Base-by-base conservation (phyloP, 1,140 invertebrate species). In the Hydropsyche tenuis region DNA sequence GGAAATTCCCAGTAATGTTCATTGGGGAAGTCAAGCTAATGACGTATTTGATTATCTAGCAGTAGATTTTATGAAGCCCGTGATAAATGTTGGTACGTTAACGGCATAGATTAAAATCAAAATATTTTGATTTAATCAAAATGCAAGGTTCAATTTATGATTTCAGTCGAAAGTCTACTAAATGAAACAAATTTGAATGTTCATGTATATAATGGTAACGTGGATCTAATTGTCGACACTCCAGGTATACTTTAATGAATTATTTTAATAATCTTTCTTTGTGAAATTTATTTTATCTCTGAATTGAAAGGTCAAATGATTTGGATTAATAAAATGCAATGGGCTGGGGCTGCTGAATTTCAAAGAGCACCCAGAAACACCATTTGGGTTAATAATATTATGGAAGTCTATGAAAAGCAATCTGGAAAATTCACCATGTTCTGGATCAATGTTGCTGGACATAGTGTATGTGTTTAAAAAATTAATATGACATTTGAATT, bases 41-140 rank as follows among this genome's bases (percentile, higher is more conserved):
- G 23, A 71, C 0, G 93, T 95, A 0, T 95, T 94, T 81, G 71
- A 79, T 42, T 81, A 79, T 12, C 86, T 94, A 25, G 75, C 69
- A 16, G 87, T 75, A 18, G 94, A 96, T 80, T 96, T 96, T 78
- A 96, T 96, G 94, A 94, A 93, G 80, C 92, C 93, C 12, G 93
- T 92, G 23, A 88, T 89, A 11, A 79, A 90, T 53, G 85, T 89
- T 78, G 87, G 90, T 91, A 80, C 81, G 83, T 80, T 27, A 7
- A n/a, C n/a, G n/a, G n/a, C n/a, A n/a, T 20, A 48, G 11, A 46
- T 14, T 20, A 22, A 25, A 66, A 9, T 4, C 9, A 37, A 37
- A 16, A 66, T 20, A 6, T 11, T 43, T 7, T 48, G n/a, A 20
- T 12, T 53, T 51, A 48, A n/a, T 66, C 2, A 18, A 43, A 66